A percentile compares a stretch with the other conserved stretches of the same genome.
Evolutionary conservation across 1,140 invertebrate genomes (phyloP).

Genomic region (Telenomus remus): DNA sequence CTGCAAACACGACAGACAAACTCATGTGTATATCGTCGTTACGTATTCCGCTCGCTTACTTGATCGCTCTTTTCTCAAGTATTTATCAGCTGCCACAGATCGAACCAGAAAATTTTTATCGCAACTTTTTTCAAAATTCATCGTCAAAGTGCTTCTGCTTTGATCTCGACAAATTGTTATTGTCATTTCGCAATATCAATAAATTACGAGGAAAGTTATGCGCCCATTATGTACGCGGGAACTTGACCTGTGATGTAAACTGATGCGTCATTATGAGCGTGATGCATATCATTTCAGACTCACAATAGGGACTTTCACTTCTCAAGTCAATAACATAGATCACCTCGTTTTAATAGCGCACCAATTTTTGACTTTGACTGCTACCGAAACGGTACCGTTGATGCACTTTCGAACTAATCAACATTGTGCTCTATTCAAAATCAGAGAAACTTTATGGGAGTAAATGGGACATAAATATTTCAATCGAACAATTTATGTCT

Average conservation of each 20-base stretch:
- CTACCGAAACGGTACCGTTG: too few relatives aligned
- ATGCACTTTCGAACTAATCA: too few relatives aligned
- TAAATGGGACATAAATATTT: too few relatives aligned
- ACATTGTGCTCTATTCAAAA: too few relatives aligned
- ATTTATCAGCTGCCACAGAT: not conserved
- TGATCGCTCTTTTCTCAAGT: conserved; percentile 1
- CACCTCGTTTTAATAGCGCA: not conserved
- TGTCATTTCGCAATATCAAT: too few relatives aligned
- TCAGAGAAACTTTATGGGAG: too few relatives aligned
- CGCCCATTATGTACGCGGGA: not conserved
- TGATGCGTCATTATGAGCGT: too few relatives aligned
- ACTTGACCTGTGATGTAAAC: too few relatives aligned
- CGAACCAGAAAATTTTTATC: conserved; percentile 1
- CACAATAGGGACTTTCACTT: conserved; percentile 1
- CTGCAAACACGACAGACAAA: conserved; percentile 33
- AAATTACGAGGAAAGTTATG: too few relatives aligned
- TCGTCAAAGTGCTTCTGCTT: not conserved
- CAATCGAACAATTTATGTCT: too few relatives aligned
- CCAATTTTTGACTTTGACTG: not conserved
- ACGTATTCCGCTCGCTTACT: not conserved
- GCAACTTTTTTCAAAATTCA: conserved; percentile 16
- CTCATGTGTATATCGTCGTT: conserved; percentile 22
- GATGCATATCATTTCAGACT: too few relatives aligned
- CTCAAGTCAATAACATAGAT: not conserved
- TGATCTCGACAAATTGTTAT: too few relatives aligned